These are phyloP conservation scores for Urocynchramus pylzowi DNA, from an alignment of 2,113 vertebrate species.

Conservation along the genomic window DNA sequence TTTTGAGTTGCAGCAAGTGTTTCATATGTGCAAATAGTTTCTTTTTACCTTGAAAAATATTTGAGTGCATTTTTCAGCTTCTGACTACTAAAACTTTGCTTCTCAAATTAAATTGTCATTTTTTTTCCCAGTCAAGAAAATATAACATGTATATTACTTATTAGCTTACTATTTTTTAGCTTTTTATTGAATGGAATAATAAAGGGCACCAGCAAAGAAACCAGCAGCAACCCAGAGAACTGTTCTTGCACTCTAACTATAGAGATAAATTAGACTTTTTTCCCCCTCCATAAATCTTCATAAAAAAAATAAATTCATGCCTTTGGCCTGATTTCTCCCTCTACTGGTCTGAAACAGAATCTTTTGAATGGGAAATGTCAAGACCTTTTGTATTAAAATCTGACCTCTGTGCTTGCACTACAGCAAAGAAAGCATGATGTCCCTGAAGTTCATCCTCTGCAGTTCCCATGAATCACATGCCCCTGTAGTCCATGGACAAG, in stretches of 20 bases:
- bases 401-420: not conserved
- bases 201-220: not conserved
- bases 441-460: not conserved
- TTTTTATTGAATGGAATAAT: not conserved
- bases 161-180: not conserved
- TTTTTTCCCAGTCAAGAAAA: not conserved
- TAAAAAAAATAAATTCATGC: not conserved
- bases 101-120: not conserved
- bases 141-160: not conserved
- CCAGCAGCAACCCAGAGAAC: not conserved
- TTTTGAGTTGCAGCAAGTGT: not conserved
- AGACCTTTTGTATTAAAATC: not conserved
- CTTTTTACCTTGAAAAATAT: not conserved
- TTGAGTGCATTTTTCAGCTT: not conserved
- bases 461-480: not conserved
- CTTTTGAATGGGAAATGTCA: not conserved
- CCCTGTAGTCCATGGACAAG: not conserved
- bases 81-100: not conserved
- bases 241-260: not conserved
- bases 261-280: not conserved
- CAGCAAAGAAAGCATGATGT: not conserved
- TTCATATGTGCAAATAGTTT: not conserved
- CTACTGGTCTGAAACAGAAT: slow-evolving; percentile 37
- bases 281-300: not conserved
- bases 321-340: slow-evolving; percentile 37